phyloP scores from a whole-genome alignment of 2,113 vertebrate genomes.

The Chroicocephalus ridibundus region DNA sequence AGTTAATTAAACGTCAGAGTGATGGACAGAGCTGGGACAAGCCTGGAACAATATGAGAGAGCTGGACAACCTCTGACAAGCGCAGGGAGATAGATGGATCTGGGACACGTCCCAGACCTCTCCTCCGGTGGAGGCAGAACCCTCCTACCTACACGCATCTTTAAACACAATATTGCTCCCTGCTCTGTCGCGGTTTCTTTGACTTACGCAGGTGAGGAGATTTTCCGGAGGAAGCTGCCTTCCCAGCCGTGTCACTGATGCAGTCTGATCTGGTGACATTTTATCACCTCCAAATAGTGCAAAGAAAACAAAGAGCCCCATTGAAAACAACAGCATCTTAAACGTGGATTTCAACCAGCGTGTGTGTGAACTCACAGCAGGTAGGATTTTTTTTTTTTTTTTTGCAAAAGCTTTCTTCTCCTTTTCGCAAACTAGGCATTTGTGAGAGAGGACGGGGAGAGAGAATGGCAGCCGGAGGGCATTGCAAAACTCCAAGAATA shows the following conservation, averaged over 20 bases:
- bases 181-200: background rate
- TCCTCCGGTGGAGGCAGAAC: background rate
- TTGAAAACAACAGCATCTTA: background rate
- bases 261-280: background rate
- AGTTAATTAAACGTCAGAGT: constrained; percentile 65
- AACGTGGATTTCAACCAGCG: background rate
- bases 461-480: background rate
- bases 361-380: background rate
- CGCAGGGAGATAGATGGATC: constrained; percentile 23
- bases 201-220: background rate
- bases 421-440: background rate
- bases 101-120: constrained; percentile 26
- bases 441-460: background rate
- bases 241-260: background rate
- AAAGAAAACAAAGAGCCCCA: constrained; percentile 30
- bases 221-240: background rate
- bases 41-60: constrained; percentile 37
- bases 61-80: constrained; percentile 54
- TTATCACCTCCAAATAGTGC: background rate
- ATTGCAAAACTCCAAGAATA: background rate
- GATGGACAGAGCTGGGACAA: constrained; percentile 59
- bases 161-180: background rate
- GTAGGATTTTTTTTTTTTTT: background rate
- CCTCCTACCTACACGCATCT: background rate
- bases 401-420: background rate